Evolutionary conservation across 1,140 invertebrate genomes (phyloP), one percentile per base, ranked within the genome.

Genomic region (Maconellicoccus hirsutus): DNA sequence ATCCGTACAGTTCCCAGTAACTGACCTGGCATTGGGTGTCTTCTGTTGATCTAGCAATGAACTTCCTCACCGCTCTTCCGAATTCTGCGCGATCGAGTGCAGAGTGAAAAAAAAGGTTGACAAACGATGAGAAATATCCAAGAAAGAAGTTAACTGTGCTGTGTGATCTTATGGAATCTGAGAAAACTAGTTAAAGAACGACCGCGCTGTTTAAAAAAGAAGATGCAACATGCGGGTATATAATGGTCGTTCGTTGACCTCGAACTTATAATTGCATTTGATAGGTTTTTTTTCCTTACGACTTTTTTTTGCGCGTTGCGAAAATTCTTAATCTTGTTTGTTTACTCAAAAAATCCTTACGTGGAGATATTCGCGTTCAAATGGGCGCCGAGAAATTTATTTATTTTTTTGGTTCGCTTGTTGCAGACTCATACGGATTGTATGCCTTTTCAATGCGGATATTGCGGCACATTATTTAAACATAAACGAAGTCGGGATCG

Each of bases 401-500:
- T 33, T 6, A 33, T 33, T 33, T 33, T 33, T 33, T 33, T 33
- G 3, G 29, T 12, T 52, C 2, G 10, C n/a, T 52, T 52, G 42
- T 82, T 83, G 14, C 83, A 93, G 91, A 91, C 87, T 73, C 91
- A 94, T 79, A 88, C 88, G 59, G 91, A 93, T 77, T 90, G 93
- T 77, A 88, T 93, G 86, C 92, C 92, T 59, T 95, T 93, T 79
- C 86, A 88, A 72, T 95, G 93, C 80, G 89, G 91, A 75, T 93
- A 90, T 82, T 94, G 90, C 81, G 87, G 91, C 72, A 86, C 93
- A 74, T 81, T 93, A 73, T 98, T 98, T 84, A 95, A 96, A 80
- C 94, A 97, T 82, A 96, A 97, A 79, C 84, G 94, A 16, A 94
- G 91, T 72, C 84, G 93, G 70, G 94, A 98, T 80, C 86, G 95